phyloP scores from a whole-genome alignment of 2,113 vertebrate species.

The Malurus elegans region DNA sequence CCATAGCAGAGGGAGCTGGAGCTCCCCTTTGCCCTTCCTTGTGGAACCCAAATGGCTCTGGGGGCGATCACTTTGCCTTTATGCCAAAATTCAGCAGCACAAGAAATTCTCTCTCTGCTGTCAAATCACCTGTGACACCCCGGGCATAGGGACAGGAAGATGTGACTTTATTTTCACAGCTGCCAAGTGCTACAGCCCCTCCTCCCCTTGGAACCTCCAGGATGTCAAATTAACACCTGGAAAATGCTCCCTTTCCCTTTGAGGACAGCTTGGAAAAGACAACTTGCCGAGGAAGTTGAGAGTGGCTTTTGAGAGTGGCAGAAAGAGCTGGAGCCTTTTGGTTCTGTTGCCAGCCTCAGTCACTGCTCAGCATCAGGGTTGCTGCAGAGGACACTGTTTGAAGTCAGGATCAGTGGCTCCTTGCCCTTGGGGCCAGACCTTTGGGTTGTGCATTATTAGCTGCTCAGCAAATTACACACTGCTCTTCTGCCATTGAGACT shows the following conservation, averaged over 20 bases:
- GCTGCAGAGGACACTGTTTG: not conserved
- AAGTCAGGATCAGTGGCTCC: slow-evolving; percentile 12
- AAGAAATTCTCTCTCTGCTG: not conserved
- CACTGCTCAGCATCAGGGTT: not conserved
- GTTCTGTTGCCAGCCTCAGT: not conserved
- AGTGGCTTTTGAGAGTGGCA: not conserved
- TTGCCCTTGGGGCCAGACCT: not conserved
- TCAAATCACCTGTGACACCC: not conserved
- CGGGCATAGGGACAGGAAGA: rapidly evolving
- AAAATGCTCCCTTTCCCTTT: not conserved
- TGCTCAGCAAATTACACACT: slow-evolving; percentile 3
- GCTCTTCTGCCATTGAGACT: not conserved
- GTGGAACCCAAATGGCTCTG: rapidly evolving
- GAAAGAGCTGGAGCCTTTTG: not conserved
- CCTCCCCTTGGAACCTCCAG: not conserved
- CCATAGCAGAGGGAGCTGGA: not conserved
- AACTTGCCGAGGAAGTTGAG: not conserved
- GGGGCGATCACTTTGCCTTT: not conserved
- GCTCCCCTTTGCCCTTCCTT: not conserved
- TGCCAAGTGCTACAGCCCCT: not conserved
- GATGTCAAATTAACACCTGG: not conserved
- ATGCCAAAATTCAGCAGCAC: not conserved
- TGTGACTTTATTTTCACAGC: not conserved
- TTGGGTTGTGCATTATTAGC: not conserved
- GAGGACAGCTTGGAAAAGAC: not conserved